Evolutionary conservation across 2,113 vertebrate genomes (phyloP), one percentile per base, ranked within the genome.

Genomic region (Periophthalmodon schlosseri): DNA sequence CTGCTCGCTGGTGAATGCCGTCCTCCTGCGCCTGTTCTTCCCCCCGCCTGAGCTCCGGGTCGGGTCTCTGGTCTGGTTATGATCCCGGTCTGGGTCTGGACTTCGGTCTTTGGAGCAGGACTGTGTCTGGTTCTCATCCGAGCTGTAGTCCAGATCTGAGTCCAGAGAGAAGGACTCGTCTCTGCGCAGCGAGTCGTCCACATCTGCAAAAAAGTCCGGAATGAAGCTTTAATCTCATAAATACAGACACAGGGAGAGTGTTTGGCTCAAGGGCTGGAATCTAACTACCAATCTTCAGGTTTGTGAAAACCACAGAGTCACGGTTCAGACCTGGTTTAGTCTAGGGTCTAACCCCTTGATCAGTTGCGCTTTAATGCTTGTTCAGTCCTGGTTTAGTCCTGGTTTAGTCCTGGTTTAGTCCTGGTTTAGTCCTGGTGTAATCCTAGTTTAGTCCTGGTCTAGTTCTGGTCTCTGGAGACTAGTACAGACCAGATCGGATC

Each of bases 1-100:
- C 91, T 99, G 98, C 91, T 99, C 98, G 85, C 97, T 99, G 77
- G 97, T 99, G 91, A 99, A 99, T 20, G 98, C 98, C 0, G 98
- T 99, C 95, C 95, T 47, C 94, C 93, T 0, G 94, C 94, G 78
- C 93, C 93, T 79, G 91, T 90, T 1, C 73, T 73, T 70, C 85
- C 89, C 71, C 85, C 87, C 20, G 86, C 79, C 34, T 93, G 79
- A 68, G 87, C 72, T 20, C 70, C 0, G 28, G 11, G 1, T 75
- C 70, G 5, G 23, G 23, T 60, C 57, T 20, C 88, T 69, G 36
- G 92, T 89, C 69, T 91, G 95, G 70, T 97, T 96, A 46, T 94
- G 77, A 0, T 82, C 87, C 67, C 91, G 95, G 70, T 97, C 97
- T 49, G 94, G 78, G 0, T 82, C 87, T 0, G 76, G 88, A 66